Evolutionary conservation across 2,888 invertebrate genomes (phyloP).

Genomic region (Metacarcinus magister): DNA sequence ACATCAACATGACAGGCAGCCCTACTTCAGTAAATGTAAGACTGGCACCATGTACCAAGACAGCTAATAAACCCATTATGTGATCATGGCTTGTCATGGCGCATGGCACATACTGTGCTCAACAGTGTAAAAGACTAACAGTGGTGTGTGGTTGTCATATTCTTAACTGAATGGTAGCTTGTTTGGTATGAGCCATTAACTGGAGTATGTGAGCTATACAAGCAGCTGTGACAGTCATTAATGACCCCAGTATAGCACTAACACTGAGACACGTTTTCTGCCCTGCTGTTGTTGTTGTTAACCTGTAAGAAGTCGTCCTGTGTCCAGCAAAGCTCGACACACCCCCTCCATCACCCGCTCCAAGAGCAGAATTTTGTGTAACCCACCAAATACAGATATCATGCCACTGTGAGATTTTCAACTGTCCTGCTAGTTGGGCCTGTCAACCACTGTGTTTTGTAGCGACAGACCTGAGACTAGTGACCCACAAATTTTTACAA

Average conservation of each 20-base stretch:
- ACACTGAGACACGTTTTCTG: conserved; percentile 70
- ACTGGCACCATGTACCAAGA: conserved; percentile 72
- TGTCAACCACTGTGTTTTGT: background rate
- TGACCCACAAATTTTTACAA: too few species aligned
- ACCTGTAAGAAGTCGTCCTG: conserved; percentile 72
- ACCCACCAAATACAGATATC: conserved; percentile 78
- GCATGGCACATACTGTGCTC: conserved; percentile 67
- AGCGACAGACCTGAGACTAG: background rate
- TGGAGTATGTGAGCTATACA: conserved; percentile 68
- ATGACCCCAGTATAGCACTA: conserved; percentile 70
- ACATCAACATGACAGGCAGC: conserved; percentile 60
- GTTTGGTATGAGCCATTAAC: conserved; percentile 71
- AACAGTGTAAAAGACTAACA: conserved; percentile 67
- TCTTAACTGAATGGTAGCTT: conserved; percentile 71
- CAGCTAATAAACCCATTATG: conserved; percentile 58
- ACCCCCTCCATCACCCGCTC: conserved; percentile 74
- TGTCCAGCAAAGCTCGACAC: conserved; percentile 74
- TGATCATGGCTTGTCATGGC: conserved; percentile 55
- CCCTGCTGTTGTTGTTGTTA: conserved; percentile 77
- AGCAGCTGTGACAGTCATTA: conserved; percentile 68
- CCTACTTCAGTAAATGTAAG: conserved; percentile 65
- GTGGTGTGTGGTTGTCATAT: conserved; percentile 70
- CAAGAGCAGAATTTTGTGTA: conserved; percentile 78
- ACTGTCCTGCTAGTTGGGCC: conserved; percentile 42
- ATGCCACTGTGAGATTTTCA: conserved; percentile 60